phyloP scores from a whole-genome alignment of 2,113 vertebrate genomes.

The Cepphus grylle region DNA sequence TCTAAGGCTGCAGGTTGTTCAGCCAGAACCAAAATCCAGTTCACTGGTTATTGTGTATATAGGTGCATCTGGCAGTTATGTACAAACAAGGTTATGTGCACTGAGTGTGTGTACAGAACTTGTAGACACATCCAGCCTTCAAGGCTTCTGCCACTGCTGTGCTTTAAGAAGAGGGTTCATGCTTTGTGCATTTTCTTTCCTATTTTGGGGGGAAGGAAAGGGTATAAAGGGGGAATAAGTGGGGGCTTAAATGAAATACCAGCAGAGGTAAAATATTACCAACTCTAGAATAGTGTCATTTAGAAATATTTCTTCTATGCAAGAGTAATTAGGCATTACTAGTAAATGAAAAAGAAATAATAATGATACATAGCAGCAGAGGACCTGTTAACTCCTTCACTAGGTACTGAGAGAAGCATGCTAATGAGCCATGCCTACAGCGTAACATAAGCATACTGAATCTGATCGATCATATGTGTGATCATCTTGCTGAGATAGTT shows the following conservation, averaged over 20 bases:
- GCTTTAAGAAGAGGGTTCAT: background rate
- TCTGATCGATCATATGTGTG: background rate
- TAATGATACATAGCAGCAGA: background rate
- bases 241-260: background rate
- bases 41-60: background rate
- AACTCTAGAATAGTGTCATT: background rate
- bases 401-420: background rate
- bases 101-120: background rate
- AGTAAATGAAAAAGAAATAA: slow-evolving; percentile 1
- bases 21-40: background rate
- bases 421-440: background rate
- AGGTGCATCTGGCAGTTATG: background rate
- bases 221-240: background rate
- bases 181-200: background rate
- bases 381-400: background rate
- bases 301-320: background rate
- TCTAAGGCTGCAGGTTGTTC: background rate
- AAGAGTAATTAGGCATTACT: background rate
- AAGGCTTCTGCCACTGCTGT: background rate
- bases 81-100: background rate
- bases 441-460: background rate
- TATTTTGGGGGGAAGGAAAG: rapidly evolving
- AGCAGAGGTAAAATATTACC: slow-evolving; percentile 10
- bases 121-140: background rate
- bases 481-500: background rate